phyloP scores from a whole-genome alignment of 2,888 invertebrate species.

The Drosophila anomalata region DNA sequence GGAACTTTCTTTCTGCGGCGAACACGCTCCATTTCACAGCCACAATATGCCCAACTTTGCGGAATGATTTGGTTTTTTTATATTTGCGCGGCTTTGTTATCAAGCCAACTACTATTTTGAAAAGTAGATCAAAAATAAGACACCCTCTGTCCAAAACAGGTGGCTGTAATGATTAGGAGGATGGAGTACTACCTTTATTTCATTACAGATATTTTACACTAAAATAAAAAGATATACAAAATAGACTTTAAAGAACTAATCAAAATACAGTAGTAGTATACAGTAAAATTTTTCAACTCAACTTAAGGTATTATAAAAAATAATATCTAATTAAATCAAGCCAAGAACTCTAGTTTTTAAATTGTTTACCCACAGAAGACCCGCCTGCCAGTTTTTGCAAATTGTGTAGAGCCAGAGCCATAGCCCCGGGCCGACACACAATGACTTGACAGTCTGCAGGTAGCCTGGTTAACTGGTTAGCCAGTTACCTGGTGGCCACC shows the following conservation, averaged over 20 bases:
- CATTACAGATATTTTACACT: no score
- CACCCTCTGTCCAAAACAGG: conserved; percentile 17
- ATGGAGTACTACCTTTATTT: no score
- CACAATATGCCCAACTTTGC: conserved; percentile 30
- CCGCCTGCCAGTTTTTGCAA: conserved; percentile 1
- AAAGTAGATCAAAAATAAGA: conserved; percentile 24
- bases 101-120: not conserved
- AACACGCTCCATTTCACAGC: conserved; percentile 46
- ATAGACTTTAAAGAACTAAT: no score
- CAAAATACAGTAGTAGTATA: no score
- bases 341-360: not conserved
- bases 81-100: conserved; percentile 10
- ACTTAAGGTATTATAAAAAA: no score
- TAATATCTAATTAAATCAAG: not conserved
- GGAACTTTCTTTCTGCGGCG: conserved; percentile 5
- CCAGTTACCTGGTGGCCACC: conserved; percentile 8
- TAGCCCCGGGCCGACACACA: conserved; percentile 32
- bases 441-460: conserved; percentile 29
- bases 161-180: not conserved
- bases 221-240: no score
- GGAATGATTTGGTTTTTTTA: conserved; percentile 13
- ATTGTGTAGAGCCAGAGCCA: conserved; percentile 10
- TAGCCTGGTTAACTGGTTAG: conserved; percentile 14
- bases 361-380: not conserved
- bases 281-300: no score